Base-by-base conservation (phyloP, 2,888 invertebrate genomes). In the Brenthis ino region DNA sequence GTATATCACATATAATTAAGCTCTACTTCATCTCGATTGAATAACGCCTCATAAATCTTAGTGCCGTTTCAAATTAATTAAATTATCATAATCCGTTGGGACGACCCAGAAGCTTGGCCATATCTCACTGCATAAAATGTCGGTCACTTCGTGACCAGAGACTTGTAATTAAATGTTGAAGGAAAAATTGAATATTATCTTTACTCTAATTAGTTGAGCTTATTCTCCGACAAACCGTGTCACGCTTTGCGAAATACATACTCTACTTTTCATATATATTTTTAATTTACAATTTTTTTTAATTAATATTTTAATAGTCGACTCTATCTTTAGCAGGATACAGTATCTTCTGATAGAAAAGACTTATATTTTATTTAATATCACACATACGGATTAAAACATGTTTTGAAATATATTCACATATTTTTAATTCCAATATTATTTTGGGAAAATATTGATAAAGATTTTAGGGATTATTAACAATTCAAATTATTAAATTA, bases 21-120 rank as follows among this genome's bases (percentile, higher is more conserved):
- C n/a, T 24, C 47, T n/a, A 60, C 50, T 60, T 28, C 24, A 60
- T 60, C 60, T 60, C 60, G 57, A 58, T 20, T 11, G 51, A 66
- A 58, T 20, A 63, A 63, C 63, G 63, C 53, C 54, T 54, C 67
- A 64, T 50, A 24, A 57, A 68, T 48, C 60, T 14, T 13, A 51
- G 64, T 70, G 65, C 68, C 70, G 70, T 70, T 72, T 61, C 37
- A 60, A 64, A 70, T 72, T 72, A 72, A 70, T 61, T 64, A 60
- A 70, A 72, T 72, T 72, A 72, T 68, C 72, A 72, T 72, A 72
- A 70, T 70, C 72, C 70, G 72, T 68, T 70, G 65, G 53, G 50
- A 60, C 72, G 68, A 68, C 70, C 70, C 63, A 68, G 70, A 68
- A 70, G 61, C 61, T 53, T 16, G 53, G 61, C 48, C 69, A 72